Percentiles rank a stretch among this genome's conserved stretches.
These are phyloP conservation scores for Heterotilapia buettikoferi DNA, from an alignment of 2,113 vertebrate genomes.

Conservation along the genomic window DNA sequence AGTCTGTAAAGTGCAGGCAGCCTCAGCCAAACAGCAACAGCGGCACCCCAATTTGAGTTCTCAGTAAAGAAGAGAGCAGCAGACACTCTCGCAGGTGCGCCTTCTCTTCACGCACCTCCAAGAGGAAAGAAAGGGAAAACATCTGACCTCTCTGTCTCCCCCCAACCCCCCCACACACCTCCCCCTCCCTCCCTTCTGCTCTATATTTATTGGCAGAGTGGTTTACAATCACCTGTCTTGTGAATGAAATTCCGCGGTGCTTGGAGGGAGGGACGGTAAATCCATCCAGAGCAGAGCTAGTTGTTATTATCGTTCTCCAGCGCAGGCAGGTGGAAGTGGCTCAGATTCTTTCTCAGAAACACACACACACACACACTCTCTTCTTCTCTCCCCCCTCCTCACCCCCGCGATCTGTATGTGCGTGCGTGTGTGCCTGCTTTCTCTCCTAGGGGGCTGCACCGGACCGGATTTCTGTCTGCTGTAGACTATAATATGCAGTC, in stretches of 20 bases:
- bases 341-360: constrained; percentile 13
- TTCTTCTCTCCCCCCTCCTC: background rate
- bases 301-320: constrained; percentile 24
- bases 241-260: constrained; percentile 7
- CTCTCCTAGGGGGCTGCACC: background rate
- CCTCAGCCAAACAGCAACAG: constrained; percentile 12
- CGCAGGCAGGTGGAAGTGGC: constrained; percentile 37
- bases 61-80: background rate
- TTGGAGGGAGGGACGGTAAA: constrained; percentile 3
- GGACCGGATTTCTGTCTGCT: constrained; percentile 1
- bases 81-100: constrained; percentile 23
- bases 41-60: background rate
- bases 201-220: background rate
- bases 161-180: too few species aligned
- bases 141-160: background rate
- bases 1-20: constrained; percentile 16
- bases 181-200: background rate
- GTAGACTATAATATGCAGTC: constrained; percentile 11
- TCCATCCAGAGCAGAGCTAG: constrained; percentile 20
- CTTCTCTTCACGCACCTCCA: background rate
- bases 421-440: background rate
- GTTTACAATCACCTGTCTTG: background rate
- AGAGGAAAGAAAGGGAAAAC: background rate
- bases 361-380: background rate
- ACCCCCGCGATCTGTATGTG: background rate